Base-by-base conservation (phyloP, 2,113 vertebrate genomes). In the Leptobrachium ailaonicum region DNA sequence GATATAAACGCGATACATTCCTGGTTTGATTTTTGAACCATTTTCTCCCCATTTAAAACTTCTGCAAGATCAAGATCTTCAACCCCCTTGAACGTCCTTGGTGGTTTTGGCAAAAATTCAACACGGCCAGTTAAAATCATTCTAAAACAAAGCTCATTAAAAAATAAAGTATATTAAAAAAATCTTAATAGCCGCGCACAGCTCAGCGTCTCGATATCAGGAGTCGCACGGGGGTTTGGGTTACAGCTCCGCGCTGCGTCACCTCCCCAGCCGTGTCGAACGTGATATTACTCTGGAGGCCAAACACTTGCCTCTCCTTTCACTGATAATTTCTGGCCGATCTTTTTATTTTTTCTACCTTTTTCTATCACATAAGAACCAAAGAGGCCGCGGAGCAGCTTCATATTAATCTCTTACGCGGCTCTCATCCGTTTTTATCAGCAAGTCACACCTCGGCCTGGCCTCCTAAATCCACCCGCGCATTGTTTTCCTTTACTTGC, bases 391-490 rank as follows among this genome's bases (percentile, higher is more conserved):
- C 7, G 64, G 82, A 78, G 85, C 62, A 50, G 75, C 12, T 75
- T 63, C 68, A 6, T 42, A 32, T 83, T 75, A 75, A 80, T 83
- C 83, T 83, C 83, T 74, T 73, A 83, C 86, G 83, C 79, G 75
- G 66, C 66, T 72, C 83, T 66, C 14, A 20, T 79, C 62, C 10
- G 0, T 86, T 88, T 47, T 85, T 83, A 84, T 77, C 77, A 79
- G 83, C 75, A 69, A 62, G 82, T 89, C 82, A 73, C 77, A 50
- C 78, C 85, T 83, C 66, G 75, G 45, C 78, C 85, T 83, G 64
- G 77, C 79, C 84, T 82, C 44, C 47, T 87, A 79, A 82, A 80
- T 74, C 64, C 43, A 72, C 76, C 71, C 83, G 20, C 20, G 20
- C 20, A 32, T 32, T 32, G 20, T 32, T 32, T 32, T 32, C 1